phyloP scores from a whole-genome alignment of 2,113 vertebrate genomes.

The Pangasianodon hypophthalmus region DNA sequence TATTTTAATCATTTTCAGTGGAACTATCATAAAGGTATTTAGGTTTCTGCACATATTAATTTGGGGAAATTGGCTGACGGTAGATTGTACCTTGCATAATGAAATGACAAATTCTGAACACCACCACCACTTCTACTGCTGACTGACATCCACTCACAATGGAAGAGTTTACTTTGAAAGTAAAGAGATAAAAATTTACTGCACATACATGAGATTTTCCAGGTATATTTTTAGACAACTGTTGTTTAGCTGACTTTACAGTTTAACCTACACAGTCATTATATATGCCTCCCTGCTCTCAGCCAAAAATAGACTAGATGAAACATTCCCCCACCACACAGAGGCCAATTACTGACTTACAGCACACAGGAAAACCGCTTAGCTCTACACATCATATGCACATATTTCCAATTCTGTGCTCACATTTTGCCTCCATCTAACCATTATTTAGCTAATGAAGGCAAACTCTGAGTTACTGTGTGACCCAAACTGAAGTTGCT shows the following conservation, averaged over 20 bases:
- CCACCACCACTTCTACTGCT: not conserved
- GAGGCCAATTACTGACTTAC: constrained; percentile 49
- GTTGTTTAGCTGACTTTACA: constrained; percentile 44
- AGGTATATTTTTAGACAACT: constrained; percentile 23
- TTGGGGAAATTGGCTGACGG: not conserved
- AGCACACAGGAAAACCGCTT: constrained; percentile 54
- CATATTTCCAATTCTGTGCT: constrained; percentile 18
- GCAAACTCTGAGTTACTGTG: constrained; percentile 13
- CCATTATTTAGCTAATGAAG: constrained; percentile 27
- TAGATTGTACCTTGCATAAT: not conserved
- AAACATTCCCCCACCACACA: constrained; percentile 38
- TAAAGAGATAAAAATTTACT: not conserved
- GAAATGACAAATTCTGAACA: not conserved
- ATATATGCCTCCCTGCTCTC: constrained; percentile 19
- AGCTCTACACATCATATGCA: constrained; percentile 39
- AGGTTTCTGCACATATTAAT: not conserved
- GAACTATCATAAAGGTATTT: not conserved
- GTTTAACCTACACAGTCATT: constrained; percentile 38
- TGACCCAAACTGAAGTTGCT: constrained; percentile 23
- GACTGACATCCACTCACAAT: not conserved
- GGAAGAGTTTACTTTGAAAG: not conserved
- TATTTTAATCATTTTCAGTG: not conserved
- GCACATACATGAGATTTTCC: not conserved
- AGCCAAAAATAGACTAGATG: constrained; percentile 44
- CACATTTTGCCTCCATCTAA: constrained; percentile 13